These are phyloP conservation scores for Ceratotherium simum DNA, from an alignment of 2,113 vertebrate genomes.

Conservation along the genomic window DNA sequence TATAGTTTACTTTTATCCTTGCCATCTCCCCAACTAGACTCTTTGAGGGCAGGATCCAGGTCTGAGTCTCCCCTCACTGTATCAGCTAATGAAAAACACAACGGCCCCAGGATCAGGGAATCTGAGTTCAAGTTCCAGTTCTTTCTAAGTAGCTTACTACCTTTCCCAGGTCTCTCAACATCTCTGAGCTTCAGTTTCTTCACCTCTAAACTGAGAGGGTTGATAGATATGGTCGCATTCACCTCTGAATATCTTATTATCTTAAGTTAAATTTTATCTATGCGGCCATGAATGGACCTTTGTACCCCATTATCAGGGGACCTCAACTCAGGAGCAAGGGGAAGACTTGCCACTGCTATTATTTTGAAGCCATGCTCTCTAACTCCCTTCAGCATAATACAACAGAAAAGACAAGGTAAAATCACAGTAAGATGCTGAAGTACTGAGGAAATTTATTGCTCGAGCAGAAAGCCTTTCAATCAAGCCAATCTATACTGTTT, in stretches of 20 bases:
- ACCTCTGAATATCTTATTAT: background rate
- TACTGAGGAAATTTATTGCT: slow-evolving; percentile 11
- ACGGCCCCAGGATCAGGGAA: background rate
- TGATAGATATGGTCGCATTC: background rate
- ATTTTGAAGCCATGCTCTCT: slow-evolving; percentile 7
- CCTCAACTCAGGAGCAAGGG: background rate
- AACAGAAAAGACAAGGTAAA: slow-evolving; percentile 5
- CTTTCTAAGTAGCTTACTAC: background rate
- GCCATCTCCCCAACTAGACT: background rate
- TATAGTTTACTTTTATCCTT: background rate
- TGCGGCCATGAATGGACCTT: background rate
- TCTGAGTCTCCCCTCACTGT: background rate
- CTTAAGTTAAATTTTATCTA: background rate
- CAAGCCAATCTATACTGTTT: slow-evolving; percentile 23
- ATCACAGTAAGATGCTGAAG: background rate
- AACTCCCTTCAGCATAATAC: slow-evolving; percentile 18
- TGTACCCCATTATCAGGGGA: background rate
- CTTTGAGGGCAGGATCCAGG: background rate
- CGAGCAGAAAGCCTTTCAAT: slow-evolving; percentile 49
- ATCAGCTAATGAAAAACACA: background rate
- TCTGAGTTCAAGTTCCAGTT: background rate
- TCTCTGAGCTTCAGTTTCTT: slow-evolving; percentile 4
- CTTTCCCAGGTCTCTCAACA: background rate
- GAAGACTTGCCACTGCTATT: background rate
- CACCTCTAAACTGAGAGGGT: background rate